Base-by-base conservation (phyloP, 2,113 vertebrate species). In the Amblyopsis rosae region DNA sequence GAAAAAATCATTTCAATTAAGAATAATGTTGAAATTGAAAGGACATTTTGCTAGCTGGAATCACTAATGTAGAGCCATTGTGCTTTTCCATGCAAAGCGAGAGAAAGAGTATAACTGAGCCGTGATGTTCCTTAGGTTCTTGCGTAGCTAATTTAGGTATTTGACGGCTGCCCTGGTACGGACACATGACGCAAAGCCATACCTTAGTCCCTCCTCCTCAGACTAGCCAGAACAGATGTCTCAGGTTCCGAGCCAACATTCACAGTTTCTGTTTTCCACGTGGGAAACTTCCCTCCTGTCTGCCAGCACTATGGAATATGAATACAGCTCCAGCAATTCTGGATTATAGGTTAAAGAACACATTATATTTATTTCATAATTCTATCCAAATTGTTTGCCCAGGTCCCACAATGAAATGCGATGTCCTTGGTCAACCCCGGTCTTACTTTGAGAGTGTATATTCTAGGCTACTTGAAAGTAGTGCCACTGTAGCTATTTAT, bases 181-280 rank as follows among this genome's bases (percentile, higher is more conserved):
- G 76, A 76, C 47, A 59, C 48, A 66, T 26, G 70, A 82, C 67
- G 26, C 35, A 41, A 6, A 41, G 26, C 35, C 77, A 26, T 61
- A 58, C 69, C 46, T 75, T 9, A 13, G 9, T 16, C 60, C 9
- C 57, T 76, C 65, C 45, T 58, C 75, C 60, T 65, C 81, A 58
- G 70, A 83, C 80, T 76, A 70, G 67, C 70, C 75, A 72, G 86
- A 92, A 90, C 92, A 92, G 92, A 93, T 93, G 92, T 90, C 56
- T 13, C 53, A 57, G 59, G 45, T 64, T 48, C 16, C 15, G 69
- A 58, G 90, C 90, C 92, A 92, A 91, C 79, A 88, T 90, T 92
- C 89, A 83, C 85, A 41, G 50, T 88, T 84, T 81, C 56, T 73
- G 72, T 79, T 91, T 90, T 93, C 88, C 90, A 87, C 78, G 83